These are phyloP conservation scores for Graphium colonna DNA, from an alignment of 2,888 invertebrate species.

Conservation along the genomic window DNA sequence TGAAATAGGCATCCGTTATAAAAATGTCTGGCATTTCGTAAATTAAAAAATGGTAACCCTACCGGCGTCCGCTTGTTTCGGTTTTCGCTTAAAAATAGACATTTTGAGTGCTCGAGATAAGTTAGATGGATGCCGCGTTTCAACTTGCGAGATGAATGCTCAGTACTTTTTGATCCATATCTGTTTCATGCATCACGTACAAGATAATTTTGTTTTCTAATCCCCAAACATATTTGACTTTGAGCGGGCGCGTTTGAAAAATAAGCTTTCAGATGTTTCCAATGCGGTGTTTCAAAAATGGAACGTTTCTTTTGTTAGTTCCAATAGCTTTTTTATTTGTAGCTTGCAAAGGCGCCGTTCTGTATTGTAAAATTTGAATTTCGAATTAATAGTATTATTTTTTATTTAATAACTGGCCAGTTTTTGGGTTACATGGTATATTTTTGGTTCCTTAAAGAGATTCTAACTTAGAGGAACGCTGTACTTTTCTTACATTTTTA, in stretches of 20 bases:
- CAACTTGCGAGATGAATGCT: constrained; percentile 56
- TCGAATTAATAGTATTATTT: background rate
- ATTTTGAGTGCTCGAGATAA: constrained; percentile 74
- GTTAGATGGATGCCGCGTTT: constrained; percentile 64
- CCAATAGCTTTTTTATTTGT: background rate
- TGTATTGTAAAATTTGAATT: background rate
- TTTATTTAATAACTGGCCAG: no score
- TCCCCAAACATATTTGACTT: constrained; percentile 38
- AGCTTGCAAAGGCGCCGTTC: background rate
- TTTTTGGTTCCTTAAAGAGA: no score
- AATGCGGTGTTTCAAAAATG: constrained; percentile 15
- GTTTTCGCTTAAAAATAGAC: constrained; percentile 74
- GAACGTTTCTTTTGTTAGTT: constrained; percentile 1
- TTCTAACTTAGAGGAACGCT: no score
- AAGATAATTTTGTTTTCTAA: constrained; percentile 45
- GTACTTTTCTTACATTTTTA: no score
- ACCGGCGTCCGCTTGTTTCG: constrained; percentile 30
- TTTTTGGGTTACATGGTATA: no score
- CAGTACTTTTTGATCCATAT: constrained; percentile 49
- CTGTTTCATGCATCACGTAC: constrained; percentile 38
- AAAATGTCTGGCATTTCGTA: constrained; percentile 18
- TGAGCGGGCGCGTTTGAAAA: constrained; percentile 26
- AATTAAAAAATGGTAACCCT: constrained; percentile 22
- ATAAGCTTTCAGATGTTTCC: constrained; percentile 11
- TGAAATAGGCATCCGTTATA: constrained; percentile 21